Evolutionary conservation across 1,140 invertebrate species (phyloP), one percentile per base, ranked within the genome.

Genomic region (Camponotus floridanus): DNA sequence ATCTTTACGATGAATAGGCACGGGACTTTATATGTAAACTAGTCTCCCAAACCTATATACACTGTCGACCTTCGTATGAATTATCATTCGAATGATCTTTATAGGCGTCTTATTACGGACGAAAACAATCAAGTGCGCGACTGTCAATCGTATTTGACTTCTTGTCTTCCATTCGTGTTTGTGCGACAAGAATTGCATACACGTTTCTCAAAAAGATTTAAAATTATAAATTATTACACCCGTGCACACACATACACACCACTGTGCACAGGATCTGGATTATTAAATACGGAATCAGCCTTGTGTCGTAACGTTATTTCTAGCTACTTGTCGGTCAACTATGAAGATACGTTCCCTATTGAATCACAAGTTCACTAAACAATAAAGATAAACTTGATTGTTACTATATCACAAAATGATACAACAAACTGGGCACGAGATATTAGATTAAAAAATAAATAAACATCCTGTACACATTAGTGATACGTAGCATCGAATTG

Each of bases 401-500:
- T 85, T 76, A 57, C 81, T 87, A 87, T 87, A 87, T 87, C 86
- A 85, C 87, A 94, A 94, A 93, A 91, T 92, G 91, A 94, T 93
- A 93, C 48, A 51, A 51, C 48, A 51, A 51, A 51, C 92, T 93
- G 91, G 92, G 91, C 92, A 91, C 92, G 91, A 51, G 15, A 93
- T 92, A 45, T 9, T 45, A 73, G 67, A 88, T 51, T 85, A 87
- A 88, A 88, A 88, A 83, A 81, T 91, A 91, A 91, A 91, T 91
- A 92, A 86, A 88, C 15, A 51, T 81, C 74, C 79, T 91, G 73
- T 86, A 86, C 83, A 74, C 33, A 93, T 94, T 94, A 95, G 91
- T 95, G 94, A 91, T 94, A 94, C 65, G 94, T 93, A 84, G 94
- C 92, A 87, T 95, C 95, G 70, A 94, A 95, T 68, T 94, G 94